Conservation (phyloP, 2,888 invertebrate species). For the Aspidiotus rigidus region DNA sequence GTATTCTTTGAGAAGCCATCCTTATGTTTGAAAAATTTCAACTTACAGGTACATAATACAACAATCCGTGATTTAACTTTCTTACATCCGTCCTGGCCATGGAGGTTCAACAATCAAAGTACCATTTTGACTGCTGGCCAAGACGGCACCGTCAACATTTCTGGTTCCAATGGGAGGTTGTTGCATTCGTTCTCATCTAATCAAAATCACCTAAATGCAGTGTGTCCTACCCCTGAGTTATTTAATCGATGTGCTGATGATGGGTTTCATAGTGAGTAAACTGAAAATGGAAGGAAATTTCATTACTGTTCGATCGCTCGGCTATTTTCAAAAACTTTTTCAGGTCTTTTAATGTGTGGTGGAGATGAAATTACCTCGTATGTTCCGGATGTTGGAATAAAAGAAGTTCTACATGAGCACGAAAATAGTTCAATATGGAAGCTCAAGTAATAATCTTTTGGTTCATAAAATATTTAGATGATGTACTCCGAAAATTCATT, state of each 20-base stretch:
- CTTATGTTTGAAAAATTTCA: neutral
- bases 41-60: slow-evolving; percentile 44
- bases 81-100: slow-evolving; percentile 46
- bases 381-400: slow-evolving; percentile 45
- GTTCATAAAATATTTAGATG: neutral
- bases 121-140: slow-evolving; percentile 44
- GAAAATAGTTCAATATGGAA: slow-evolving; percentile 45
- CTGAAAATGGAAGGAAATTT: neutral
- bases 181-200: slow-evolving; percentile 45
- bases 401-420: slow-evolving; percentile 44
- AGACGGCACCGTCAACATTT: slow-evolving; percentile 46
- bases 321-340: slow-evolving; percentile 14
- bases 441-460: slow-evolving; percentile 21
- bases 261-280: slow-evolving; percentile 43
- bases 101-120: slow-evolving; percentile 43
- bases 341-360: slow-evolving; percentile 46
- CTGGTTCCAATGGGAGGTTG: slow-evolving; percentile 45
- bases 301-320: neutral
- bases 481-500: neutral
- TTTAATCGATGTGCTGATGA: slow-evolving; percentile 43
- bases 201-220: slow-evolving; percentile 43
- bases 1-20: neutral
- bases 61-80: slow-evolving; percentile 46
- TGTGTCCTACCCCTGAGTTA: slow-evolving; percentile 45
- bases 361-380: slow-evolving; percentile 45